A percentile compares a stretch with the other conserved stretches of the same genome.
These are phyloP conservation scores for Cylas formicarius DNA, from an alignment of 1,140 invertebrate species.

Conservation along the genomic window DNA sequence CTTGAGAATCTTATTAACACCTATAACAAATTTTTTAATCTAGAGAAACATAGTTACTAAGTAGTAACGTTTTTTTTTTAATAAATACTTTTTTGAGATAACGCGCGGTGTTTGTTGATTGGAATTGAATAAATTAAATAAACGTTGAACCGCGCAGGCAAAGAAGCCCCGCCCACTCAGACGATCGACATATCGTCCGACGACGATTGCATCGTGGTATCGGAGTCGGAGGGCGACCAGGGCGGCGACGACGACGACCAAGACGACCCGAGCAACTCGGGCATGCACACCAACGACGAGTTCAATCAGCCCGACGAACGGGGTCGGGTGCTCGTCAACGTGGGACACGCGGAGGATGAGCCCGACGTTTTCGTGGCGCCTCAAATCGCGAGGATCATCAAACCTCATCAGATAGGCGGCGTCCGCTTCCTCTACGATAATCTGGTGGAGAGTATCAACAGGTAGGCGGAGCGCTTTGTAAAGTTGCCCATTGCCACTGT, in stretches of 20 bases:
- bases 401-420: constrained; percentile 96
- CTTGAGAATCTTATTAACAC: no score
- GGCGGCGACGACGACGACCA: constrained; percentile 54
- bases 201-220: constrained; percentile 75
- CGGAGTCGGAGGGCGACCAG: constrained; percentile 56
- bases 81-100: no score
- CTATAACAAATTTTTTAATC: no score
- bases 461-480: constrained; percentile 53
- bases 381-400: constrained; percentile 86
- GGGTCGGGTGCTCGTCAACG: constrained; percentile 89
- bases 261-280: constrained; percentile 53
- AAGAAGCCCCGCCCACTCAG: no score
- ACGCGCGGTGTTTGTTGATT: no score
- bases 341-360: constrained; percentile 90
- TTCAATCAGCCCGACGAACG: constrained; percentile 88
- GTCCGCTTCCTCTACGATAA: constrained; percentile 95
- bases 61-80: no score
- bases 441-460: constrained; percentile 82
- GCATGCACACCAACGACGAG: constrained; percentile 81
- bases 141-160: no score
- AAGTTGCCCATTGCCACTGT: constrained; percentile 63
- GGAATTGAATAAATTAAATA: no score
- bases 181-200: constrained; percentile 63
- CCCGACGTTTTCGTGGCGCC: constrained; percentile 89
- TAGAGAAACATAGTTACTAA: no score